Conservation (phyloP, 2,113 vertebrate species). For the Pao palembangensis region DNA sequence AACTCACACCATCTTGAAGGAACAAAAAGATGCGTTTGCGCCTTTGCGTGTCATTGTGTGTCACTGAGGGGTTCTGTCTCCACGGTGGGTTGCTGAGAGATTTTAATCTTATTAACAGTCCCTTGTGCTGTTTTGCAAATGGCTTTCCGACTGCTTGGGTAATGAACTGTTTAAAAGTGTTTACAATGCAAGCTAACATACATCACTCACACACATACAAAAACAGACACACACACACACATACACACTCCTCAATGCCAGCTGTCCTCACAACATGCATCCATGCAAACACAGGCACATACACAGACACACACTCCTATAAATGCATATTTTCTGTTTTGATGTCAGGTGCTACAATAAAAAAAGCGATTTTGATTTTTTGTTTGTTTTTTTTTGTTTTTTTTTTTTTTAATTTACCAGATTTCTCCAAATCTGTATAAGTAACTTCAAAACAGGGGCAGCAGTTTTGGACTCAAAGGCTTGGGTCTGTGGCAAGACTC, state of each 20-base stretch:
- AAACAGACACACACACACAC: constrained; percentile 18
- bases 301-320: constrained; percentile 6
- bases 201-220: constrained; percentile 37
- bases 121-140: constrained; percentile 63
- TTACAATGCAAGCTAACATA: constrained; percentile 42
- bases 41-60: constrained; percentile 9
- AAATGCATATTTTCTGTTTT: constrained; percentile 9
- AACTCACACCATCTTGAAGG: constrained; percentile 27
- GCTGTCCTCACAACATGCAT: constrained; percentile 19
- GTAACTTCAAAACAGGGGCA: too few relatives aligned
- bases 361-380: not conserved
- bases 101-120: constrained; percentile 74
- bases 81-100: constrained; percentile 54
- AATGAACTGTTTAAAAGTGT: constrained; percentile 71
- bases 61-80: constrained; percentile 39
- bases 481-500: too few relatives aligned
- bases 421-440: not conserved
- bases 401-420: constrained; percentile 8
- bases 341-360: constrained; percentile 9
- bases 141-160: constrained; percentile 68
- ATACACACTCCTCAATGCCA: constrained; percentile 24
- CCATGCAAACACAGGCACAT: constrained; percentile 7
- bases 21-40: constrained; percentile 7
- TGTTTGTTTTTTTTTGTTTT: constrained; percentile 1
- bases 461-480: too few relatives aligned